These are phyloP conservation scores for Gryllus bimaculatus DNA, from an alignment of 1,140 invertebrate species.

Conservation along the genomic window DNA sequence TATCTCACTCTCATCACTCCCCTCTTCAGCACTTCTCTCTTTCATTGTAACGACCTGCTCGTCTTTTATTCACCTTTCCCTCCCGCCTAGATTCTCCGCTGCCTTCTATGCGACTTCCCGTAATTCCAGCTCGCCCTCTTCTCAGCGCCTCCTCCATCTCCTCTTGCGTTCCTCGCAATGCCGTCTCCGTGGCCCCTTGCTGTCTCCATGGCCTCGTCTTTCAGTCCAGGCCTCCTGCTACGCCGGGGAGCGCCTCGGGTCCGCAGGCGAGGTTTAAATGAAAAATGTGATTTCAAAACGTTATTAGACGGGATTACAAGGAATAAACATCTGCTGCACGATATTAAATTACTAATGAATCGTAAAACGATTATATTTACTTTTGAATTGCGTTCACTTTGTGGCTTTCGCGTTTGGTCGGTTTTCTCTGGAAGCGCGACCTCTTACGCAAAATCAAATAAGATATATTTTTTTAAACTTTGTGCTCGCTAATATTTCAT, in stretches of 20 bases:
- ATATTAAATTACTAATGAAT: slow-evolving; percentile 2
- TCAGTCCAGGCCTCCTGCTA: no score
- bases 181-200: neutral
- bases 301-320: neutral
- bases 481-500: neutral
- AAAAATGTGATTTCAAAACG: neutral
- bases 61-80: neutral
- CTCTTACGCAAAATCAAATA: neutral
- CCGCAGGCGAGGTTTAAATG: neutral
- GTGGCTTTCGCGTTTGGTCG: neutral
- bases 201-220: neutral
- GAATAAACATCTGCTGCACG: neutral
- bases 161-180: neutral
- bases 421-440: neutral
- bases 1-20: neutral
- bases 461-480: neutral
- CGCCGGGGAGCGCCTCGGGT: neutral
- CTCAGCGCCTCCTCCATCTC: neutral
- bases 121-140: neutral
- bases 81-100: neutral
- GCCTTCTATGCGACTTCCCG: neutral
- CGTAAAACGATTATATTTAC: slow-evolving; percentile 2
- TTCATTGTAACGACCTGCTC: neutral
- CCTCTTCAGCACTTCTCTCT: neutral
- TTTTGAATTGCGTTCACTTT: slow-evolving; percentile 1